Evolutionary conservation across 2,113 vertebrate species (phyloP).

Genomic region (Eclectus roratus): DNA sequence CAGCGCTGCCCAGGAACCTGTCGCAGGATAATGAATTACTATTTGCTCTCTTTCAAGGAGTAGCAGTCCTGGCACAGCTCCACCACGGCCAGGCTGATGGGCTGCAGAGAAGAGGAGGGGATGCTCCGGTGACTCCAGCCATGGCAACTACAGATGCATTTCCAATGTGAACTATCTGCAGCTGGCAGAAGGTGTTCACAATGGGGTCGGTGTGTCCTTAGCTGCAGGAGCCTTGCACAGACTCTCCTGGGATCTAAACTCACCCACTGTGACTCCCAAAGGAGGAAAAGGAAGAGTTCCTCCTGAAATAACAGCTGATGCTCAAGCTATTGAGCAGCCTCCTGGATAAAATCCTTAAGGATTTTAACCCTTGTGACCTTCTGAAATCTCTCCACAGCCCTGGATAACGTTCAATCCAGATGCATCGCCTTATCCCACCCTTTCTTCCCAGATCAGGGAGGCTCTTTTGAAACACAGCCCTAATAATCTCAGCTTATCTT

Average conservation of each 20-base stretch:
- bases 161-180: background rate
- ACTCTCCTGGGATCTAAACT: background rate
- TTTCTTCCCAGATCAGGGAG: background rate
- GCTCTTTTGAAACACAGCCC: background rate
- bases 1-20: fast-evolving
- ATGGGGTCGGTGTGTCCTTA: background rate
- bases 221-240: background rate
- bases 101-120: background rate
- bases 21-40: background rate
- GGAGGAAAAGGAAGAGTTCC: background rate
- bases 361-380: background rate
- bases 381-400: background rate
- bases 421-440: background rate
- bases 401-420: no score
- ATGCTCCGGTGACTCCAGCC: background rate
- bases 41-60: background rate
- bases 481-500: background rate
- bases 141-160: background rate
- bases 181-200: background rate
- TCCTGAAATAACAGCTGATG: background rate
- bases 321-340: background rate
- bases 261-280: background rate
- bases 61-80: background rate
- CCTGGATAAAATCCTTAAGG: background rate
- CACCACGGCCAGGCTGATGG: background rate